Evolutionary conservation across 2,888 invertebrate genomes (phyloP).

Genomic region (Pelosia muscerda): DNA sequence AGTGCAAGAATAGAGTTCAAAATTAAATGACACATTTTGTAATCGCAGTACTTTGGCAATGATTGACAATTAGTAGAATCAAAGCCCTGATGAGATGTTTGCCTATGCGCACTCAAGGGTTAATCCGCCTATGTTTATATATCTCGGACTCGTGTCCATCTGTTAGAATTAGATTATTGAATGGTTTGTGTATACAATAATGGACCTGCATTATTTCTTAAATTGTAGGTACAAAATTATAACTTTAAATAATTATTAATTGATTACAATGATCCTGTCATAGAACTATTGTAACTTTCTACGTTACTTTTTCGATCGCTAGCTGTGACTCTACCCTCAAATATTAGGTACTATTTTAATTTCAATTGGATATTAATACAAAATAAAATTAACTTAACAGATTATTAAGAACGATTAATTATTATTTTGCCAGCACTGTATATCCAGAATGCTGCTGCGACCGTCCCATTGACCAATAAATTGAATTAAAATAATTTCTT

Average conservation of each 20-base stretch:
- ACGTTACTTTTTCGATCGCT: slow-evolving; percentile 75
- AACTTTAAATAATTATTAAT: slow-evolving; percentile 66
- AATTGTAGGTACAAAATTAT: slow-evolving; percentile 68
- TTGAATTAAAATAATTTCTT: slow-evolving; percentile 40
- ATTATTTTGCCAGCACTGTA: slow-evolving; percentile 41
- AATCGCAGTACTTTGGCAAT: too few species aligned
- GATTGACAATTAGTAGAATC: too few species aligned
- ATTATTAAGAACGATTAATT: slow-evolving; percentile 27
- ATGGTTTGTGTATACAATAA: slow-evolving; percentile 74
- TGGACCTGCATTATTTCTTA: slow-evolving; percentile 69
- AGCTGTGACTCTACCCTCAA: slow-evolving; percentile 61
- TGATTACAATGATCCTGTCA: slow-evolving; percentile 68
- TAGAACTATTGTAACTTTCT: slow-evolving; percentile 71
- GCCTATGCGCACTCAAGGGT: too few species aligned
- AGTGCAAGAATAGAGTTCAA: too few species aligned
- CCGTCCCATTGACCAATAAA: slow-evolving; percentile 69
- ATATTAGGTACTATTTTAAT: slow-evolving; percentile 38
- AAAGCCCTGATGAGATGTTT: too few species aligned
- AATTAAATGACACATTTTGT: too few species aligned
- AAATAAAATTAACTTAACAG: slow-evolving; percentile 30
- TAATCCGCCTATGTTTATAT: too few species aligned
- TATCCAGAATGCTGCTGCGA: slow-evolving; percentile 50
- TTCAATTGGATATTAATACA: slow-evolving; percentile 35
- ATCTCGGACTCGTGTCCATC: slow-evolving; percentile 75
- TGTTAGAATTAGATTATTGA: slow-evolving; percentile 75